Base-by-base conservation (phyloP, 2,888 invertebrate genomes). In the Tipula helvola region DNA sequence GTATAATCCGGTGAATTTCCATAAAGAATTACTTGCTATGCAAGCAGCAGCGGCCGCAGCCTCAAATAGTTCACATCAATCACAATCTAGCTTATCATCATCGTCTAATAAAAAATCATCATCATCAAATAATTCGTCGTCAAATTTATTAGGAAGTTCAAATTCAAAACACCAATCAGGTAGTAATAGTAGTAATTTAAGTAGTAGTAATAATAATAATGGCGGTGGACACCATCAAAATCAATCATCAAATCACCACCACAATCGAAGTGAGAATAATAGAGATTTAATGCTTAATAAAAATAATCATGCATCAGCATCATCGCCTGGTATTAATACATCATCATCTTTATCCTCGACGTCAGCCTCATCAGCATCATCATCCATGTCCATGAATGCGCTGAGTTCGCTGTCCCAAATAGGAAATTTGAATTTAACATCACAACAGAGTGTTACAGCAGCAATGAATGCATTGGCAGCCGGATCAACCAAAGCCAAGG, bases 401-500 rank as follows among this genome's bases (percentile, higher is more conserved):
- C 89, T 91, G 41, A 91, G 91, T 87, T 91, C 91, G 36, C 87
- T 91, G 84, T 91, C 91, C 2, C 91, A 91, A 87, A 90, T 91
- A 41, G 91, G 91, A 13, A 90, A 90, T 16, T 88, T 91, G 42
- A 91, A 91, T 16, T 90, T 91, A 88, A 91, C 90, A 88, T 91
- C 91, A 3, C 91, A 91, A 88, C 91, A 91, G 87, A 91, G 91
- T 89, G 91, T 91, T 88, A 91, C 91, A 88, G 91, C 91, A 83
- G 91, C 91, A 2, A 91, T 91, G 91, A 91, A 91, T 89, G 91
- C 91, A 1, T 90, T 91, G 13, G 91, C 91, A 3, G 91, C 91
- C 86, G 90, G 90, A 44, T 89, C 90, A 39, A 89, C 89, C 84
- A 90, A 89, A 88, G 88, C 88, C 85, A 91, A 91, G 89, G 91